Base-by-base conservation (phyloP, 1,140 invertebrate genomes). In the Caenorhabditis briggsae region DNA sequence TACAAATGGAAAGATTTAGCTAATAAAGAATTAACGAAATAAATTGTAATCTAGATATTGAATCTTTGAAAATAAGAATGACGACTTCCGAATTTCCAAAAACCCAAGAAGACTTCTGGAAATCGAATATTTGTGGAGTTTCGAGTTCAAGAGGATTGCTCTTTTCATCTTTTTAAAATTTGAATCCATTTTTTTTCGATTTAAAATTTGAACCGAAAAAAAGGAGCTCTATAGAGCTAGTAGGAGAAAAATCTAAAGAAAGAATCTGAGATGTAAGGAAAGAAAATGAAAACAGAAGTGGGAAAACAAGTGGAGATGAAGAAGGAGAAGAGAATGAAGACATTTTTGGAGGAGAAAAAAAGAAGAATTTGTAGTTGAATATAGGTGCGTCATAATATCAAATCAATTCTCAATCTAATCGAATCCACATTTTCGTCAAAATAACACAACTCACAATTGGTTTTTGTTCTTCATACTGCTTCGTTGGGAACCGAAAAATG, bases 391-490 rank as follows among this genome's bases (percentile, higher is more conserved):
- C 50, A 53, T 53, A 16, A 5, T 58, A 18, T n/a, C 16, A 58
- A 8, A 58, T n/a, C 8, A 61, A 9, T 12, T 2, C 23, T 20
- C 59, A 25, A 25, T 12, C 23, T 11, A 61, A 33, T 12, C 59
- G 23, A 25, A 9, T 16, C 18, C n/a, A n/a, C 50, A 12, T 53
- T 16, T 53, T 53, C 50, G 2, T 58, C 18, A 33, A 33, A 33
- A 33, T 33, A 33, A 33, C 56, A 18, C 3, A 8, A 82, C 85
- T 82, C 20, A 86, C 85, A 86, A 74, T 56, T 86, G 85, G 41
- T 86, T 86, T 46, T 83, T 33, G 33, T 33, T 86, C 58, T 56
- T 86, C 82, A 61, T 86, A 43, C 64, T 86, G n/a, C 85, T 83
- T 18, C 64, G 11, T 25, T 58, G 74, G 48, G 64, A 78, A 9